These are phyloP conservation scores for Tyto alba DNA, from an alignment of 2,113 vertebrate species.

Conservation along the genomic window DNA sequence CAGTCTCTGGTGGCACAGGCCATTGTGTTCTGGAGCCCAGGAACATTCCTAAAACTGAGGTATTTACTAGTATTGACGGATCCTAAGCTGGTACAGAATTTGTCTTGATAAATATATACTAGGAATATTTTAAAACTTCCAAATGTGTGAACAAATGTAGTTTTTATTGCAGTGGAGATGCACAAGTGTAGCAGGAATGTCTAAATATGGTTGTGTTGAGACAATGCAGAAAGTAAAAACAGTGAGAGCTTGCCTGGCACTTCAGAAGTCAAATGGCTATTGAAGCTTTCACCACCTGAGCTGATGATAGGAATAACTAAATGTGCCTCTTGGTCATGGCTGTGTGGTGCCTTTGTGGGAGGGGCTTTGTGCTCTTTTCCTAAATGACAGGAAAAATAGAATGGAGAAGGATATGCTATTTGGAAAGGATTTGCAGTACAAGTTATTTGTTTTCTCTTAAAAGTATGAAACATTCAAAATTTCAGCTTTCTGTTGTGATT, in stretches of 20 bases:
- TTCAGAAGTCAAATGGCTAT: neutral
- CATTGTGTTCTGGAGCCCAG: neutral
- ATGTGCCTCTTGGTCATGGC: neutral
- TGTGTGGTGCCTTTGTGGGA: fast-evolving
- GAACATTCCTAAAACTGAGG: neutral
- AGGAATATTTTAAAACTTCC: neutral
- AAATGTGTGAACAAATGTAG: neutral
- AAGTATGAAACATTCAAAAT: neutral
- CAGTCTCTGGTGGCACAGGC: neutral
- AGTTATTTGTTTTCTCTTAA: neutral
- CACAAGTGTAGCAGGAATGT: neutral
- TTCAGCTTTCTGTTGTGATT: neutral
- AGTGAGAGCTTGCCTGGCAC: neutral
- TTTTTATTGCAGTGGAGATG: neutral
- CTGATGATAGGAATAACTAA: neutral
- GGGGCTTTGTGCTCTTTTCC: neutral
- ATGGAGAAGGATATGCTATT: neutral
- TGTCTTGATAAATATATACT: neutral
- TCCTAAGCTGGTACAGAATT: neutral
- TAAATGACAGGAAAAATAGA: neutral
- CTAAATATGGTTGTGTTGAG: neutral
- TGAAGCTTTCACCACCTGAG: neutral
- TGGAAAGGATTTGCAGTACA: neutral
- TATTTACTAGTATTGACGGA: neutral
- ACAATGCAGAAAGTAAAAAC: neutral